Base-by-base conservation (phyloP, 2,888 invertebrate genomes). In the Adelphocoris suturalis region DNA sequence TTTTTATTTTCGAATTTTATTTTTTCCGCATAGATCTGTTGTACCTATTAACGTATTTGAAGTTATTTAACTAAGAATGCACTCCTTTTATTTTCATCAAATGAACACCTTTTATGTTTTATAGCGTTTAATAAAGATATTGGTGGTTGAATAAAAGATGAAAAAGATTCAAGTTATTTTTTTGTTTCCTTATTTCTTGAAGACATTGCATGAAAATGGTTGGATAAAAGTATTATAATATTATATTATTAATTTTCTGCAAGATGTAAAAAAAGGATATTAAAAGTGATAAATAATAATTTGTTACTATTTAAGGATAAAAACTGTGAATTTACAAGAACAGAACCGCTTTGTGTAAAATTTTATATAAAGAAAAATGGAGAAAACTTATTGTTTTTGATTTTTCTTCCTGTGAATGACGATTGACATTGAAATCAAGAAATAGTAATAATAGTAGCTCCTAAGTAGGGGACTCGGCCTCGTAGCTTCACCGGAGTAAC, bases 281-380 rank as follows among this genome's bases (percentile, higher is more conserved):
- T 78, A 9, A 37, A 78, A 78, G 78, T 78, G 78, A 47, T 78
- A 19, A 78, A 46, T 46, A 46, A 5, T 78, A 78, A 78, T 78
- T 78, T 46, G 37, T 37, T 78, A 46, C 47, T 78, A 78, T 37
- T 78, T 78, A 78, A 46, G 37, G 16, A 37, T 78, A 46, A 37
- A 47, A 78, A 46, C n/a, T 85, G 85, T 85, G 57, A 85, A 57
- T 61, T 57, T 57, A 85, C 85, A 57, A 37, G 57, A 85, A 57
- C 57, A 85, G 52, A 85, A 85, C 61, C 85, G 85, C 85, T 61
- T 85, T 85, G 85, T 85, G 85, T 85, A 61, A 85, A 85, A 85
- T 85, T 85, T 85, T 85, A 57, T 85, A 85, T 85, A 85, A 85
- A 85, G 78, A 46, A 47, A 78, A 16, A 46, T 46, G 14, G 46